Evolutionary conservation across 2,888 invertebrate genomes (phyloP), one percentile per base, ranked within the genome.

Genomic region (Axea sp.): DNA sequence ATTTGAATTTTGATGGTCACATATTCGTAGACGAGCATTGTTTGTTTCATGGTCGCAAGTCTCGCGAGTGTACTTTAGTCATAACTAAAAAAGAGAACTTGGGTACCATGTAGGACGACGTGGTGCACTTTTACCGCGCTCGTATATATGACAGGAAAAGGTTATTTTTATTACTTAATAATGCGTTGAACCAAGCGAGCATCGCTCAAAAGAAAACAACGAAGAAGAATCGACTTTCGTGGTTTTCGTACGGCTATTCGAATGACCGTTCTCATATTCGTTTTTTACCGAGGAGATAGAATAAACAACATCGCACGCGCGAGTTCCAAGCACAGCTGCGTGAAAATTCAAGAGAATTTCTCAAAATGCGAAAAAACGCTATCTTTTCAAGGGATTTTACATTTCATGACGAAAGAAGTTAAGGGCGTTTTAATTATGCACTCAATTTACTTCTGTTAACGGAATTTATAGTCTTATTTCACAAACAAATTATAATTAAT

Each of bases 81-180:
- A n/a, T n/a, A n/a, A n/a, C n/a, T n/a, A n/a, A n/a, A n/a, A n/a
- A n/a, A n/a, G n/a, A n/a, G n/a, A n/a, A n/a, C n/a, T n/a, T n/a
- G n/a, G n/a, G n/a, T n/a, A n/a, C n/a, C n/a, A n/a, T n/a, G n/a
- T n/a, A n/a, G n/a, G n/a, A 76, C 15, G 35, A 2, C 4, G 24
- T 71, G 79, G 72, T 77, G 79, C 55, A 79, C 78, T 82, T 82
- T 82, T 80, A 81, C 77, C 77, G 69, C 74, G 4, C 76, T 55
- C 81, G 4, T 17, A 79, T n/a, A n/a, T 80, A 78, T 79, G 80
- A 75, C 76, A 73, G 69, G 75, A 71, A 24, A 78, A 79, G 77
- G 78, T 71, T 82, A 83, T 83, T 82, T 82, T 82, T 80, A 80
- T 78, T 76, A 75, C 65, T 67, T 67, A 55, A 67, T 67, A 57